Percentiles rank a stretch among this genome's conserved stretches.
These are phyloP conservation scores for Sphyrna mokarran DNA, from an alignment of 2,113 vertebrate species.

Conservation along the genomic window DNA sequence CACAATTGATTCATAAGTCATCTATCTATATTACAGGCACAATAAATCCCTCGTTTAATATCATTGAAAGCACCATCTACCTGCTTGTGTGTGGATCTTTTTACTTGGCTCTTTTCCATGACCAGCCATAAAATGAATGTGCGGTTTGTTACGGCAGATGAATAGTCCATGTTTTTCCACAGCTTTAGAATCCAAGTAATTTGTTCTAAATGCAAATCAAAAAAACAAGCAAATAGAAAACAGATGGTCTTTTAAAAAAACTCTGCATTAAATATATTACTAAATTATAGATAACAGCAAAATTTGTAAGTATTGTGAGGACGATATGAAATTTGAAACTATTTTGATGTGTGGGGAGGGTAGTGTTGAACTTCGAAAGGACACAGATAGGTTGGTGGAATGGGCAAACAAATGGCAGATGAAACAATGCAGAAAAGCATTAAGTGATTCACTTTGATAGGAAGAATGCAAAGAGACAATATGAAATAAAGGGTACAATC, in stretches of 20 bases:
- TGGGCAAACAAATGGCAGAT: not conserved
- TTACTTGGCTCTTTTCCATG: not conserved
- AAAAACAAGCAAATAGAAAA: not conserved
- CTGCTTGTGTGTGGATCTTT: not conserved
- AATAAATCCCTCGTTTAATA: not conserved
- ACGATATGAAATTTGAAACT: no score
- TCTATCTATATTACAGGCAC: no score
- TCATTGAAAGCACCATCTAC: not conserved
- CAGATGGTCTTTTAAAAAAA: not conserved
- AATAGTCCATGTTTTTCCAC: not conserved
- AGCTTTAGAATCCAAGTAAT: constrained; percentile 23
- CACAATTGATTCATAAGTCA: not conserved
- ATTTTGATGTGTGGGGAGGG: not conserved
- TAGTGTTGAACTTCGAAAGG: not conserved
- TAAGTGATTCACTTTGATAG: not conserved
- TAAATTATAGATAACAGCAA: not conserved
- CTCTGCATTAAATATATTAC: not conserved
- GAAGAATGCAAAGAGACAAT: not conserved
- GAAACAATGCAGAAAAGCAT: not conserved
- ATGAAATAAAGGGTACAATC: not conserved
- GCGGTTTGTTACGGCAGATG: not conserved
- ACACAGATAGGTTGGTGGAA: not conserved
- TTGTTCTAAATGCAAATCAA: not conserved
- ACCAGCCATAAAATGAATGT: not conserved
- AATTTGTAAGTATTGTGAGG: not conserved